A percentile compares a stretch with the other conserved stretches of the same genome.
Conservation (phyloP, 2,888 invertebrate species). For the Cotesia congregata region DNA sequence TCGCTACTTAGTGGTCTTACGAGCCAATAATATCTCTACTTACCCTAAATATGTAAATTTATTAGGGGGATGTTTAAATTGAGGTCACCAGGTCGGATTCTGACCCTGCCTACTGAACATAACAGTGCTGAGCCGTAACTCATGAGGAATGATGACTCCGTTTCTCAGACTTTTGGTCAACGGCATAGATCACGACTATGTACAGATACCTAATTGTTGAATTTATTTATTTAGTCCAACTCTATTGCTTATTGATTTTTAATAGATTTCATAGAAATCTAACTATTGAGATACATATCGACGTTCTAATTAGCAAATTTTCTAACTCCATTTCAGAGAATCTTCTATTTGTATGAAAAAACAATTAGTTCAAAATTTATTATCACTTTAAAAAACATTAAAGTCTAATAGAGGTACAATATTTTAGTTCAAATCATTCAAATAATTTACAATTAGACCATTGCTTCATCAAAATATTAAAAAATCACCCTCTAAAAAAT, state of each 20-base stretch:
- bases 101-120: slow-evolving; percentile 15
- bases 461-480: too few relatives aligned
- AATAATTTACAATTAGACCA: too few relatives aligned
- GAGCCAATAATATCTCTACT: background rate
- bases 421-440: too few relatives aligned
- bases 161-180: slow-evolving; percentile 43
- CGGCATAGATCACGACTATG: background rate
- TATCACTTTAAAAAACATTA: too few relatives aligned
- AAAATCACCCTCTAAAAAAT: too few relatives aligned
- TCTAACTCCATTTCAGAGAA: too few relatives aligned
- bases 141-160: slow-evolving; percentile 51
- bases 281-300: too few relatives aligned
- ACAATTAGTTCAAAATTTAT: too few relatives aligned
- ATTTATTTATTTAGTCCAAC: background rate
- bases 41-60: slow-evolving; percentile 30
- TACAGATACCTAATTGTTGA: slow-evolving; percentile 17
- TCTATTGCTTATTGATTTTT: background rate
- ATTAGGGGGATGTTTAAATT: slow-evolving; percentile 29
- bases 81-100: slow-evolving; percentile 47
- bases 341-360: too few relatives aligned
- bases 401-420: too few relatives aligned
- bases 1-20: background rate
- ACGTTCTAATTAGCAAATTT: too few relatives aligned
- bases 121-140: slow-evolving; percentile 38
- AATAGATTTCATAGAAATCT: too few relatives aligned